Conservation (phyloP, 1,140 invertebrate species). For the Parapsyche elsis region DNA sequence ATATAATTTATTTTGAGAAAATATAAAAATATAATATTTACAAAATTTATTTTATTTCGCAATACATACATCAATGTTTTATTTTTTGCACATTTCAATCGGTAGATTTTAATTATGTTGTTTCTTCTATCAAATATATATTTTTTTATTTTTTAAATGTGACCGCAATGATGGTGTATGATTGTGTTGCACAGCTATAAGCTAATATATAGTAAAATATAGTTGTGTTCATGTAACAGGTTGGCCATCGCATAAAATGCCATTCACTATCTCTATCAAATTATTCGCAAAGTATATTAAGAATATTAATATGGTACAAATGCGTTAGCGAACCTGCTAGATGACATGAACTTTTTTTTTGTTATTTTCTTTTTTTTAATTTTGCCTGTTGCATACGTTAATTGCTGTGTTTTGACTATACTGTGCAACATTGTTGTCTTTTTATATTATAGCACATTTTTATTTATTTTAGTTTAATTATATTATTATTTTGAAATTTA, state of each 20-base stretch:
- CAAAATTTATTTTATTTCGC: too few relatives aligned
- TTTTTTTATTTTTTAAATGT: background rate
- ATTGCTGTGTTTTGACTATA: conserved; percentile 54
- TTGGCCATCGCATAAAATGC: background rate
- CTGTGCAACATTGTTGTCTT: conserved; percentile 56
- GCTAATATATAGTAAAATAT: conserved; percentile 42
- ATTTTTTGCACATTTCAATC: too few relatives aligned
- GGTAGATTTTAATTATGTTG: background rate
- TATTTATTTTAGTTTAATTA: conserved; percentile 37
- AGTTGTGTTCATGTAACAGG: conserved; percentile 2
- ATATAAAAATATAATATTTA: too few relatives aligned
- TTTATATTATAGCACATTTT: conserved; percentile 54
- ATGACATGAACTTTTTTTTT: conserved; percentile 30
- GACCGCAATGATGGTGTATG: conserved; percentile 21
- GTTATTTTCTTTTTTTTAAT: conserved; percentile 43
- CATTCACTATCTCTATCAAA: background rate
- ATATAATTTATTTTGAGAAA: too few relatives aligned
- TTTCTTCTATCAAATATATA: background rate
- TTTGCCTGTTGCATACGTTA: conserved; percentile 54
- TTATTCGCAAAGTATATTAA: background rate
- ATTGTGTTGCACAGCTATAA: conserved; percentile 48
- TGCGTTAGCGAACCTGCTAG: background rate
- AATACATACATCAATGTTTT: too few relatives aligned
- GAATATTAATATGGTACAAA: background rate
- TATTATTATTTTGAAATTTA: background rate